Base-by-base conservation (phyloP, 1,140 invertebrate genomes). In the Hestina assimilis region DNA sequence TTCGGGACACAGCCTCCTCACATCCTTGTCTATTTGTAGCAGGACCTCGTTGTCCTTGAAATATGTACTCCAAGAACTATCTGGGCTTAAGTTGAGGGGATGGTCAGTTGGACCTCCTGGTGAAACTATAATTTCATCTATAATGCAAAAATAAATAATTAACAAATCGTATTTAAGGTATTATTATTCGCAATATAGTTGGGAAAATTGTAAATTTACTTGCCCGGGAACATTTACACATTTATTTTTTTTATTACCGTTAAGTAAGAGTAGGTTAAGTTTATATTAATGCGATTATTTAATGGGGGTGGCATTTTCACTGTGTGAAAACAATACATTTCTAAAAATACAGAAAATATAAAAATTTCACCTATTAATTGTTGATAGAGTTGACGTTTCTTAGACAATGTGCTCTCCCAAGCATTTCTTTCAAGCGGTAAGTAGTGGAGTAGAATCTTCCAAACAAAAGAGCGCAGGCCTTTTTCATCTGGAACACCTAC, bases 21-120 rank as follows among this genome's bases (percentile, higher is more conserved):
- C 97, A 90, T 99, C 98, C 87, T 98, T 99, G 83, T 99, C 97
- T 72, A 99, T 99, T 91, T 99, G 97, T 46, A 97, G 83, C 6
- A 99, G 82, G 60, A 97, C 96, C 89, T 99, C 97, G 87, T 99
- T 99, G 78, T 99, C 97, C 85, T 96, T 97, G 81, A 99, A 99
- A 83, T 87, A 89, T 0, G 92, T 93, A 58, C 95, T 94, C 98
- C 98, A 99, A 51, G 96, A 94, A 72, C 97, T 98, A 59, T 96
- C 94, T 1, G 97, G 97, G 77, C 96, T 97, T 14, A 95, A 93
- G 87, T 96, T 98, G n/a, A 99, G 83, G 2, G 97, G 97, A 92
- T 99, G 95, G 89, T 97, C 95, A 58, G 91, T 87, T 4, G 89
- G 87, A 14, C 90, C 87, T 12, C 94, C 94, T 1, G 95, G 95